Conservation (phyloP, 2,113 vertebrate genomes). For the Cavia aperea region DNA sequence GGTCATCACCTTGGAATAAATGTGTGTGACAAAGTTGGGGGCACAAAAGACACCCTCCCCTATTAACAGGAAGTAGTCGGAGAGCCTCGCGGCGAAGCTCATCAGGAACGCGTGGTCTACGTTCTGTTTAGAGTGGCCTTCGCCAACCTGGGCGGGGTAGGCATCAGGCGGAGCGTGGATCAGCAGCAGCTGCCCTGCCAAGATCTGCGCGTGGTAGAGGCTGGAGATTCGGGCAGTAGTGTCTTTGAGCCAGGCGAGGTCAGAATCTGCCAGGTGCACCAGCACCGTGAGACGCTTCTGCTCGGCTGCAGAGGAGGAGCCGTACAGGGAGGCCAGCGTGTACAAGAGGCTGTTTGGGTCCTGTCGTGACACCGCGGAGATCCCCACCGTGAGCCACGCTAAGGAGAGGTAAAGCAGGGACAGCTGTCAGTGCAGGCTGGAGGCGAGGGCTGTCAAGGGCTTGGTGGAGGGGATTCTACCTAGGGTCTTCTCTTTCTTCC, state of each 20-base stretch:
- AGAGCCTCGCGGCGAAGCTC: slow-evolving; percentile 79
- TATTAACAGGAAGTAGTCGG: slow-evolving; percentile 86
- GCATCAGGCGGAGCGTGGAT: slow-evolving; percentile 73
- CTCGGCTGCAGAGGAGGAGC: not conserved
- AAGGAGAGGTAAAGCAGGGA: not conserved
- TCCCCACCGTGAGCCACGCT: slow-evolving; percentile 34
- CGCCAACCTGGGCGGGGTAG: slow-evolving; percentile 76
- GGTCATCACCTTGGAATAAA: slow-evolving; percentile 72
- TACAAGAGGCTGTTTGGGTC: not conserved
- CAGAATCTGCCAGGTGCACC: not conserved
- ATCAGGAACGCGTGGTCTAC: slow-evolving; percentile 86
- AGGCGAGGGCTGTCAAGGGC: not conserved
- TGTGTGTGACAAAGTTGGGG: slow-evolving; percentile 78
- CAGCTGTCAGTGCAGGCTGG: not conserved
- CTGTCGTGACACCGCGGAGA: not conserved
- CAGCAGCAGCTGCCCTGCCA: slow-evolving; percentile 80
- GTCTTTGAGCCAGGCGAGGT: slow-evolving; percentile 40
- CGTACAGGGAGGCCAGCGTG: not conserved
- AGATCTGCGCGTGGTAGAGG: slow-evolving; percentile 75
- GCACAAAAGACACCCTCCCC: slow-evolving; percentile 80
- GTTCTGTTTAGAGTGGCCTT: slow-evolving; percentile 86
- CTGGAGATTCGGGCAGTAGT: slow-evolving; percentile 61
- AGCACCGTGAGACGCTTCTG: not conserved
- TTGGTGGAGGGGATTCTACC: not conserved
- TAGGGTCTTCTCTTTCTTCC: not conserved